Evolutionary conservation across 2,888 invertebrate genomes (phyloP).

Genomic region (Clitarchus hookeri): DNA sequence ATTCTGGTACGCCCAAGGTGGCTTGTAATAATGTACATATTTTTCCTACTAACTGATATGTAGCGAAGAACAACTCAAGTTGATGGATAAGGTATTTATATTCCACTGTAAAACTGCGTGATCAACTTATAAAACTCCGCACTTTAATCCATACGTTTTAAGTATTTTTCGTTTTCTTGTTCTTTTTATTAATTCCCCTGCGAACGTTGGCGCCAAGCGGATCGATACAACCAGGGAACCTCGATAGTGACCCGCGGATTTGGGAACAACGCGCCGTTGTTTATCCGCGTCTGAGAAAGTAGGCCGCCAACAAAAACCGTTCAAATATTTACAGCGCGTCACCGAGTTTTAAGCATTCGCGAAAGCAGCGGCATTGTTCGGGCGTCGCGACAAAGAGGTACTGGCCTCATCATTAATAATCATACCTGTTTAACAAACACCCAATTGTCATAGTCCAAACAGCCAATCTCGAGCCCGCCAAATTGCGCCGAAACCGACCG

Average conservation of each 20-base stretch:
- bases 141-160: no score
- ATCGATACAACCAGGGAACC: neutral
- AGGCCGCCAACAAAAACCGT: neutral
- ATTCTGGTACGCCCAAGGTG: no score
- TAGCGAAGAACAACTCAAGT: no score
- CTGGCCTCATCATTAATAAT: constrained; percentile 8
- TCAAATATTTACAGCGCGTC: neutral
- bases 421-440: neutral
- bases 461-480: neutral
- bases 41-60: no score
- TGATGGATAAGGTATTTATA: no score
- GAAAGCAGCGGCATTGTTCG: neutral
- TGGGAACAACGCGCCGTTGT: neutral
- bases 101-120: no score
- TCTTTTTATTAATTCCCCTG: no score
- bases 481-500: neutral
- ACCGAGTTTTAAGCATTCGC: neutral
- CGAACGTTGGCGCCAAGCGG: no score
- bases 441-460: constrained; percentile 14
- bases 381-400: neutral
- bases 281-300: constrained; percentile 1
- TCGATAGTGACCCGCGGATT: neutral
- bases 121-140: no score
- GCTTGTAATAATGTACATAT: no score
- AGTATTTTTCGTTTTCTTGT: no score